phyloP scores from a whole-genome alignment of 2,113 vertebrate species.

The Rhegmatorhina hoffmannsi region DNA sequence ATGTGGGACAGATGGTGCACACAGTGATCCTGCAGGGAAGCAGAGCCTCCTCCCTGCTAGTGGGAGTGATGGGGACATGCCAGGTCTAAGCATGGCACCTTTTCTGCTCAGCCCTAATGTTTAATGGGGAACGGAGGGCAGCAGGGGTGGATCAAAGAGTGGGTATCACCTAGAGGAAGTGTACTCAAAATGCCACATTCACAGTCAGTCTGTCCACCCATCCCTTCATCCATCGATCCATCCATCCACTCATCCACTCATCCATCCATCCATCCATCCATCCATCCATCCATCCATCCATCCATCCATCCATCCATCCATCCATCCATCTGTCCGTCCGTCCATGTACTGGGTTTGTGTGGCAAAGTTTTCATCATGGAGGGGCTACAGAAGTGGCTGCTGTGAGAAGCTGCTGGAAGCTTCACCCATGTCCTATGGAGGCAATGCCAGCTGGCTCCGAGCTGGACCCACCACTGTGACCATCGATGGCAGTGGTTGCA shows the following conservation, averaged over 20 bases:
- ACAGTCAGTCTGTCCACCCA: neutral
- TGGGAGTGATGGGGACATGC: neutral
- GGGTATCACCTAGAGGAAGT: neutral
- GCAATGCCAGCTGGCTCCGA: neutral
- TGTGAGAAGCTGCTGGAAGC: neutral
- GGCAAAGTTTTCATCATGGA: neutral
- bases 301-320: neutral
- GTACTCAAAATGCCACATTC: neutral
- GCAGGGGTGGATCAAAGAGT: neutral
- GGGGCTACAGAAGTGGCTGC: neutral
- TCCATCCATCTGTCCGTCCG: neutral
- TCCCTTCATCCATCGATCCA: neutral
- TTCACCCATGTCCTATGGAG: neutral
- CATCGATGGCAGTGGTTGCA: no score
- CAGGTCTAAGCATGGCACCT: neutral
- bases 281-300: neutral
- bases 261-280: neutral
- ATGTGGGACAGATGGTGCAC: neutral
- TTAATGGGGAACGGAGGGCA: neutral
- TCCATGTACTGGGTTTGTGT: neutral
- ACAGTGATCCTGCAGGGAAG: neutral
- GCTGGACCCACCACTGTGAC: fast-evolving
- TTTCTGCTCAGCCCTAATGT: fast-evolving
- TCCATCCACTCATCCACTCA: neutral
- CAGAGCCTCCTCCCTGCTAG: fast-evolving